Evolutionary conservation across 1,140 invertebrate genomes (phyloP).

Genomic region (Drosophila auraria): DNA sequence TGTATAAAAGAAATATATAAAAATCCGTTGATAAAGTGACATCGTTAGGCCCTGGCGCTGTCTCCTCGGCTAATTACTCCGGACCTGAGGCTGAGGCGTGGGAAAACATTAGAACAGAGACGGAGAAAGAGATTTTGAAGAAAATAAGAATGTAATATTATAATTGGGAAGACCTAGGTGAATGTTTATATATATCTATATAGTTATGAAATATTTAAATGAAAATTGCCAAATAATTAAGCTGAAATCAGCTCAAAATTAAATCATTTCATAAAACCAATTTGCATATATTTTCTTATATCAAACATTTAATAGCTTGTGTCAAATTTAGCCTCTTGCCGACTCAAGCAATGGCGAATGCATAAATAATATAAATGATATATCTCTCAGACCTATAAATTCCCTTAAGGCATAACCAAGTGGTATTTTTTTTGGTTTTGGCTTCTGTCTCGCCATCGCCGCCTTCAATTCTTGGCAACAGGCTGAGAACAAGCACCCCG

Average conservation of each 20-base stretch:
- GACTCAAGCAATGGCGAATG: not conserved
- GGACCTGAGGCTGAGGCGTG: slow-evolving; percentile 60
- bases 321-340: slow-evolving; percentile 13
- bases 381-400: slow-evolving; percentile 29
- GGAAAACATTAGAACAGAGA: slow-evolving; percentile 55
- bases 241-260: not conserved
- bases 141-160: slow-evolving; percentile 7
- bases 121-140: not conserved
- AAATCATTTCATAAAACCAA: not conserved
- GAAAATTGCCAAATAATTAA: not conserved
- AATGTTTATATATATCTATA: too few species aligned
- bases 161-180: not conserved
- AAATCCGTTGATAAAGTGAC: slow-evolving; percentile 81
- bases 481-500: slow-evolving; percentile 42
- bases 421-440: not conserved
- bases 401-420: slow-evolving; percentile 17
- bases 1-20: slow-evolving; percentile 53
- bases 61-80: slow-evolving; percentile 76
- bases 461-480: slow-evolving; percentile 49
- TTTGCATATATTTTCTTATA: not conserved
- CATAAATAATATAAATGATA: slow-evolving; percentile 31
- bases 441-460: slow-evolving; percentile 32
- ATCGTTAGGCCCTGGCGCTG: slow-evolving; percentile 80
- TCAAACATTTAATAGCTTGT: slow-evolving; percentile 17
- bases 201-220: not conserved